These are phyloP conservation scores for Arion vulgaris DNA, from an alignment of 1,140 invertebrate genomes.

Conservation along the genomic window DNA sequence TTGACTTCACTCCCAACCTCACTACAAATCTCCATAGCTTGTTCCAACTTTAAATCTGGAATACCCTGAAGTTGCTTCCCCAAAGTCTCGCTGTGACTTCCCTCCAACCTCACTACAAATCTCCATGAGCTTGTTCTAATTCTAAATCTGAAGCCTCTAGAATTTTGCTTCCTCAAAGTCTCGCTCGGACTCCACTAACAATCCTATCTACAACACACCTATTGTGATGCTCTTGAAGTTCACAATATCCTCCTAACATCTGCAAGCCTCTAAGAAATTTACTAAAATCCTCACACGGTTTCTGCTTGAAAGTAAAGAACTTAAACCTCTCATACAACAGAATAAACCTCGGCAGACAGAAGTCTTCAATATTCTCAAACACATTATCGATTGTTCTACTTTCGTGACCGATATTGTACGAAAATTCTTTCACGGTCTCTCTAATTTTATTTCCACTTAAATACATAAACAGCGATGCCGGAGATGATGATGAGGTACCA, in stretches of 20 bases:
- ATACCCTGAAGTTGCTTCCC: neutral
- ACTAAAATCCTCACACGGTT: neutral
- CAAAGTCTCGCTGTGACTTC: neutral
- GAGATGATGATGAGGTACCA: neutral
- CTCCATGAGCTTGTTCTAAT: too few species aligned
- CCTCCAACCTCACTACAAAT: too few species aligned
- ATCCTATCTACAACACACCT: neutral
- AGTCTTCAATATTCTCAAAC: conserved; percentile 7
- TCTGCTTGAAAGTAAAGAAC: conserved; percentile 13
- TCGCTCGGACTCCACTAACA: conserved; percentile 13
- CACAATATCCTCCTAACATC: neutral
- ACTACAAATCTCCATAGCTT: neutral
- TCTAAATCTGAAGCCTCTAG: neutral
- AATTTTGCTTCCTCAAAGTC: neutral
- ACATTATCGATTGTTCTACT: neutral
- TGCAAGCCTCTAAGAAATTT: neutral
- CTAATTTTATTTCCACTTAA: conserved; percentile 3
- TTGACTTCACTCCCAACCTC: neutral
- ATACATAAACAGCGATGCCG: neutral
- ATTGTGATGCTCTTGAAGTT: neutral
- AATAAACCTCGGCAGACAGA: conserved; percentile 14
- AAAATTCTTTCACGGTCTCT: neutral
- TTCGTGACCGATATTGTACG: neutral
- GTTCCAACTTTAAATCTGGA: neutral
- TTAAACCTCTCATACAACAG: conserved; percentile 27